Evolutionary conservation across 2,113 vertebrate genomes (phyloP).

Genomic region (Alectura lathami): DNA sequence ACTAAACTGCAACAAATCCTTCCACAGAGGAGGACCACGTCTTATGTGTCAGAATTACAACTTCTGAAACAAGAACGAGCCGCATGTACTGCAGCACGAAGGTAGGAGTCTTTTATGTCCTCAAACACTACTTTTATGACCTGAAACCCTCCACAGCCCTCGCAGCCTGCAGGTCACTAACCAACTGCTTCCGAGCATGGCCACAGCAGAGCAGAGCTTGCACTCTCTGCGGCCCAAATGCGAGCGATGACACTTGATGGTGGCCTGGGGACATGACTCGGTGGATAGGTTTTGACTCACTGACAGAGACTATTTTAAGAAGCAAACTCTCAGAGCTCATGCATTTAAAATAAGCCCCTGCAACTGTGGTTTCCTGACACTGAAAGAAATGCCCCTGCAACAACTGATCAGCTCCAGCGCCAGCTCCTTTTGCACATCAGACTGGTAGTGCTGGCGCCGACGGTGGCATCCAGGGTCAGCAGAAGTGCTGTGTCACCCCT

Average conservation of each 20-base stretch:
- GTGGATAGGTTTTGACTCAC: background rate
- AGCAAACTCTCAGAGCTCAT: background rate
- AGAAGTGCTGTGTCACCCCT: background rate
- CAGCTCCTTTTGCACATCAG: background rate
- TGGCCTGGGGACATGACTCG: background rate
- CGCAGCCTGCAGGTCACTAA: background rate
- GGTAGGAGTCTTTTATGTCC: background rate
- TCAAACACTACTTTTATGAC: background rate
- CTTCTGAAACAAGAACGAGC: background rate
- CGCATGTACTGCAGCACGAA: background rate
- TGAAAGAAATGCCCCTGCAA: background rate
- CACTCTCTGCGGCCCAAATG: background rate
- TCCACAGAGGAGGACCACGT: background rate
- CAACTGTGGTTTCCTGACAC: slow-evolving; percentile 24
- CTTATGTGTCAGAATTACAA: background rate
- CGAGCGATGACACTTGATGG: background rate
- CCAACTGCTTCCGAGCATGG: rapidly evolving
- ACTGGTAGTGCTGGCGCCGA: background rate
- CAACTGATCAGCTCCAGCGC: background rate
- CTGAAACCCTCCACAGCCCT: background rate
- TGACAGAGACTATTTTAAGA: slow-evolving; percentile 29
- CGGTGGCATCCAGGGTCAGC: background rate
- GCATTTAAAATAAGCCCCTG: background rate
- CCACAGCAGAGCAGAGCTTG: background rate
- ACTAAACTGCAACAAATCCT: background rate